Percentiles rank a stretch among this genome's conserved stretches.
These are phyloP conservation scores for Apostichopus japonicus DNA, from an alignment of 35 echinoderm and acorn worm genomes.

Conservation along the genomic window DNA sequence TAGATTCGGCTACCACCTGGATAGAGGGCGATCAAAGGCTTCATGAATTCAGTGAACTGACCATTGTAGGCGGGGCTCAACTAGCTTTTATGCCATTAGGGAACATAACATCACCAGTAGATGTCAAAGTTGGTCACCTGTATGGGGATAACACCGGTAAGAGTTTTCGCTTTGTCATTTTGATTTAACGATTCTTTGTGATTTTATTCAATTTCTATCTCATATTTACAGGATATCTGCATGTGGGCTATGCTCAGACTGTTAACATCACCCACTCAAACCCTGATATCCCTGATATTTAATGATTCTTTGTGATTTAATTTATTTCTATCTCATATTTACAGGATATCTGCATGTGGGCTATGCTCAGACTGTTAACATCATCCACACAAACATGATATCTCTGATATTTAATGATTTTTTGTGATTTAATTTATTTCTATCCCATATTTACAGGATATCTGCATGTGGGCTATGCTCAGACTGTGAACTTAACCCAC, in stretches of 20 bases:
- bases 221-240: constrained; percentile 62
- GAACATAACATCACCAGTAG: constrained; percentile 46
- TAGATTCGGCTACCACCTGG: constrained; percentile 81
- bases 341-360: no score
- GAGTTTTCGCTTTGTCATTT: not conserved
- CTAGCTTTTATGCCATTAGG: constrained; percentile 74
- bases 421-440: no score
- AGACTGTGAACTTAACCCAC: no score
- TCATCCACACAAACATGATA: no score
- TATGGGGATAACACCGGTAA: constrained; percentile 85
- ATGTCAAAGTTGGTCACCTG: constrained; percentile 72
- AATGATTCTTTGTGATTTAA: no score
- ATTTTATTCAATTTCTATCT: no score
- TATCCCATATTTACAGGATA: no score
- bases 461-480: no score
- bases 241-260: constrained; percentile 77
- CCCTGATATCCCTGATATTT: no score
- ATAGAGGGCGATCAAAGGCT: constrained; percentile 74
- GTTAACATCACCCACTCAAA: constrained; percentile 68
- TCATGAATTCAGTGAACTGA: constrained; percentile 74
- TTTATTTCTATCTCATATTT: no score
- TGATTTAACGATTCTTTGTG: not conserved
- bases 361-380: no score
- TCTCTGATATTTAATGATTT: no score
- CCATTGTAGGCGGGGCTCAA: constrained; percentile 76